Evolutionary conservation across 2,113 vertebrate genomes (phyloP).

Genomic region (Etheostoma spectabile): DNA sequence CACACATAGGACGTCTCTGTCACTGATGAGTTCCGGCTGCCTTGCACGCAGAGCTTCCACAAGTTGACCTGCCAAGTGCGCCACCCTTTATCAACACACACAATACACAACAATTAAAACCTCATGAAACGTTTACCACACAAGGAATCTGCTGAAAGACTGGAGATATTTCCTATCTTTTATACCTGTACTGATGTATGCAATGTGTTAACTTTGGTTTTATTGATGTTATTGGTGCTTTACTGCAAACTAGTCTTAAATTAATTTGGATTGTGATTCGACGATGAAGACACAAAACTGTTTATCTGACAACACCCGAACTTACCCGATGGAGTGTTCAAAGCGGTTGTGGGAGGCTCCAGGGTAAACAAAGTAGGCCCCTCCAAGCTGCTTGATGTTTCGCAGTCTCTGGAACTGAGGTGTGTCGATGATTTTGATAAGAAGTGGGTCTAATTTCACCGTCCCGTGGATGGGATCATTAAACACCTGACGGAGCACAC

Average conservation of each 20-base stretch:
- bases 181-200: background rate
- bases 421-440: slow-evolving; percentile 92
- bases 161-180: background rate
- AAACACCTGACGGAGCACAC: slow-evolving; percentile 86
- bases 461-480: slow-evolving; percentile 96
- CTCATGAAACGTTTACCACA: background rate
- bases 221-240: background rate
- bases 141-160: background rate
- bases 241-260: background rate
- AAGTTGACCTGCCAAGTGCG: slow-evolving; percentile 87
- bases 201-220: background rate
- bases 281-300: background rate
- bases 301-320: background rate
- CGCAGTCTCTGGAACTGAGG: slow-evolving; percentile 95
- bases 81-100: slow-evolving; percentile 82
- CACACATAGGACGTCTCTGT: slow-evolving; percentile 89
- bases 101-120: background rate
- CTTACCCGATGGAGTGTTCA: slow-evolving; percentile 91
- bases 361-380: slow-evolving; percentile 91
- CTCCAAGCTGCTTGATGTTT: slow-evolving; percentile 94
- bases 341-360: slow-evolving; percentile 97
- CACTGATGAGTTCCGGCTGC: slow-evolving; percentile 88
- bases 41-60: slow-evolving; percentile 79
- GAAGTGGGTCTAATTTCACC: slow-evolving; percentile 91
- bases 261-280: background rate